phyloP scores from a whole-genome alignment of 2,888 invertebrate genomes.

The Syrista parreyssii region DNA sequence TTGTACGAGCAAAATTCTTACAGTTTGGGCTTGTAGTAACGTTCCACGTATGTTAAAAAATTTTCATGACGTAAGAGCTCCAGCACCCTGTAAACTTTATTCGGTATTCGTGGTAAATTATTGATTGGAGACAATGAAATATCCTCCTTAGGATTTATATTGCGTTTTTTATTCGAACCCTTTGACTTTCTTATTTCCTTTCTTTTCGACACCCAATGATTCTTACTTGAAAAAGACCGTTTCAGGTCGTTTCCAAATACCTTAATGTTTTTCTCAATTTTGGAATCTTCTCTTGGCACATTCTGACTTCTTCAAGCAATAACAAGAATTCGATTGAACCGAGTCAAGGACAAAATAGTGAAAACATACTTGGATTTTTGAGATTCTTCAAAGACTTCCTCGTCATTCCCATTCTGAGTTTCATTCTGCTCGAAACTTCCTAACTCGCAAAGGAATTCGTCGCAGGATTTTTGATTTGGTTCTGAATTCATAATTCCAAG shows the following conservation, averaged over 20 bases:
- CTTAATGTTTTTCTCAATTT: neutral
- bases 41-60: slow-evolving; percentile 33
- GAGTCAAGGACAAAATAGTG: neutral
- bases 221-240: neutral
- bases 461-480: neutral
- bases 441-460: neutral
- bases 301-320: neutral
- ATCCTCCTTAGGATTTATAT: neutral
- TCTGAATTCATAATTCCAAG: neutral
- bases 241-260: neutral
- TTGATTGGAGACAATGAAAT: neutral
- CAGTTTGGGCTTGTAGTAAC: slow-evolving; percentile 26
- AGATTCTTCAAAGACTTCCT: neutral
- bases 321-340: neutral
- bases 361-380: neutral
- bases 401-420: neutral
- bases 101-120: slow-evolving; percentile 28
- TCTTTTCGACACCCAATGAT: neutral
- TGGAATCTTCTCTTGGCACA: neutral
- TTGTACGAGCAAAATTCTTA: neutral
- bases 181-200: neutral
- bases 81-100: slow-evolving; percentile 30
- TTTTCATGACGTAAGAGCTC: slow-evolving; percentile 31
- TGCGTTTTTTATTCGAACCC: slow-evolving; percentile 16
- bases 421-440: neutral